phyloP scores from a whole-genome alignment of 2,113 vertebrate genomes.

The Alexandromys fortis region DNA sequence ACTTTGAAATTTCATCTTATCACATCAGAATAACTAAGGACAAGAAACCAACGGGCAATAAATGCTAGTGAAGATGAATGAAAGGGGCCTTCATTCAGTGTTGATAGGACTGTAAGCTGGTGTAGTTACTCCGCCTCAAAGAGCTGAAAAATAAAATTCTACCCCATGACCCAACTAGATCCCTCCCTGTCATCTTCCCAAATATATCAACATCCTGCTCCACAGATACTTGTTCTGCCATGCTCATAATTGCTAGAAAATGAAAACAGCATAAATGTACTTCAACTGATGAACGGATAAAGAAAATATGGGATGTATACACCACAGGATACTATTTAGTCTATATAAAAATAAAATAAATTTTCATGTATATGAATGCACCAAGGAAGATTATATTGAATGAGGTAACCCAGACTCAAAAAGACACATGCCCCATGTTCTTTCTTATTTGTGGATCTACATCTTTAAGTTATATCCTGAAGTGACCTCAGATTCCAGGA shows the following conservation, averaged over 20 bases:
- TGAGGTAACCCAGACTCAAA: not conserved
- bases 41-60: not conserved
- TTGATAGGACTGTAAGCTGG: not conserved
- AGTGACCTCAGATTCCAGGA: not conserved
- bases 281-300: not conserved
- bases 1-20: not conserved
- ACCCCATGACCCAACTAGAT: not conserved
- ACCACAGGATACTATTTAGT: not conserved
- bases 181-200: not conserved
- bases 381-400: not conserved
- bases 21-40: not conserved
- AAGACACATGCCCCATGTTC: not conserved
- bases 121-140: not conserved
- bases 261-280: not conserved
- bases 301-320: not conserved
- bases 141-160: not conserved
- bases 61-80: not conserved
- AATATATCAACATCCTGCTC: not conserved
- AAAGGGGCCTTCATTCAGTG: not conserved
- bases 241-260: not conserved
- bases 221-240: not conserved
- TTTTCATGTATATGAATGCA: not conserved
- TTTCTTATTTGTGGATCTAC: not conserved
- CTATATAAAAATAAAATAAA: not conserved
- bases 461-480: not conserved